A percentile compares a stretch with the other conserved stretches of the same genome.
These are phyloP conservation scores for Amphilophus citrinellus DNA, from an alignment of 2,113 vertebrate species.

Conservation along the genomic window DNA sequence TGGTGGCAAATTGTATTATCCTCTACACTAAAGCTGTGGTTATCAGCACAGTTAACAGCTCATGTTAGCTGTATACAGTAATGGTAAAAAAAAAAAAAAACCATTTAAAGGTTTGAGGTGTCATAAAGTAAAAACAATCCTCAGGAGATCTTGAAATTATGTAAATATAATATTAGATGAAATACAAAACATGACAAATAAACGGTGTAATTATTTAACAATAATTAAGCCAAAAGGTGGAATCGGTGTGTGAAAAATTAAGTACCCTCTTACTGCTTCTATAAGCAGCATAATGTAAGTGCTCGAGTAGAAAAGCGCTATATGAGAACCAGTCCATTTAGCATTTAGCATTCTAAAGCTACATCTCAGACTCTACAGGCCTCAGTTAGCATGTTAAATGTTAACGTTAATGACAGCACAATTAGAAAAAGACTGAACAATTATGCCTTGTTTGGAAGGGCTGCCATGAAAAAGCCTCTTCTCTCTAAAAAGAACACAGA, in stretches of 20 bases:
- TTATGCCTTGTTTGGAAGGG: not conserved
- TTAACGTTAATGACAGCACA: not conserved
- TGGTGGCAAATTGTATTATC: not conserved
- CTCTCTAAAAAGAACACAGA: not conserved
- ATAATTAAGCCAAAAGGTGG: not conserved
- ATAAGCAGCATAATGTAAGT: no score
- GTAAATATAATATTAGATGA: no score
- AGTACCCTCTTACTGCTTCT: not conserved
- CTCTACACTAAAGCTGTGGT: not conserved
- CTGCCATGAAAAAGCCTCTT: not conserved
- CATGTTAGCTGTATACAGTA: not conserved
- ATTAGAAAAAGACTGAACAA: not conserved
- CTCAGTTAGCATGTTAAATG: not conserved
- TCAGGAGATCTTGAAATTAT: no score
- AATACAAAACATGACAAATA: not conserved
- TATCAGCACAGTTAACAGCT: conserved; percentile 6
- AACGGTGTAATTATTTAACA: not conserved
- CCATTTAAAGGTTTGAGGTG: not conserved
- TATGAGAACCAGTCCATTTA: no score
- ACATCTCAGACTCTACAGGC: not conserved
- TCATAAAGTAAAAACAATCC: not conserved
- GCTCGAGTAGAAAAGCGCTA: no score
- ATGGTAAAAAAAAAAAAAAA: not conserved
- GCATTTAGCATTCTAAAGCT: no score
- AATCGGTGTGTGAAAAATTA: not conserved